A percentile compares a stretch with the other conserved stretches of the same genome.
Conservation (phyloP, 2,797 vertebrate genomes). For the Lutjanus campechanus region DNA sequence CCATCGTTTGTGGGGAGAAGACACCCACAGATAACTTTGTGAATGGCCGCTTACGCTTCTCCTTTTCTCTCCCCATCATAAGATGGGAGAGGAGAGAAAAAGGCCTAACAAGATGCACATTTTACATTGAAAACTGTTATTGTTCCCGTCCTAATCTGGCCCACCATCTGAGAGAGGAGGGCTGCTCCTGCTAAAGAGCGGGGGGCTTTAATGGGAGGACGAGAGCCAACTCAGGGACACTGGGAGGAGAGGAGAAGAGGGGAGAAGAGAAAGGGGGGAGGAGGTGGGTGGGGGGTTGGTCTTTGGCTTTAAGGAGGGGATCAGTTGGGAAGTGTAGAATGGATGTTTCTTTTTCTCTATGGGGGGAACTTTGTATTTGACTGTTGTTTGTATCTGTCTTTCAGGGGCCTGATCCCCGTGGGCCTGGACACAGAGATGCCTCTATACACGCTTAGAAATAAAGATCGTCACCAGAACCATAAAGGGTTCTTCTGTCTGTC, state of each 20-base stretch:
- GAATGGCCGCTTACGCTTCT: conserved; percentile 80
- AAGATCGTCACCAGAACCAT: too few species aligned
- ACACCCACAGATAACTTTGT: conserved; percentile 84
- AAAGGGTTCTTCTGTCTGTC: too few species aligned
- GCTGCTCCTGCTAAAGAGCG: conserved; percentile 76
- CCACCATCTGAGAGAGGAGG: conserved; percentile 97
- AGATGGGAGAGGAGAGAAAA: conserved; percentile 88
- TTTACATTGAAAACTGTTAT: conserved; percentile 98
- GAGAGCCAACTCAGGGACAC: conserved; percentile 86
- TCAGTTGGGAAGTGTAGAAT: conserved; percentile 99
- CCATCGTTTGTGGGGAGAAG: conserved; percentile 72
- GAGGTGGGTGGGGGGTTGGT: conserved; percentile 85
- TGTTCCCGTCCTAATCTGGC: conserved; percentile 97
- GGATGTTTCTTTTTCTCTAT: conserved; percentile 94
- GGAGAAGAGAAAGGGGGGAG: conserved; percentile 58
- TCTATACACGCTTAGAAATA: conserved; percentile 81
- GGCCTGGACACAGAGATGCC: conserved; percentile 84
- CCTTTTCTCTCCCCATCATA: conserved; percentile 86
- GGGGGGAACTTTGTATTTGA: conserved; percentile 94
- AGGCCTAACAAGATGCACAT: conserved; percentile 94
- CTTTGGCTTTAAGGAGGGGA: conserved; percentile 87
- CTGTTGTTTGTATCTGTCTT: conserved; percentile 99
- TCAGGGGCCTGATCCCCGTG: conserved; percentile 94
- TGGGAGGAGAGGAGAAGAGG: conserved; percentile 59
- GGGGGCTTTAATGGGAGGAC: conserved; percentile 92